Base-by-base conservation (phyloP, 1,140 invertebrate species). In the Sarcophaga bullata region DNA sequence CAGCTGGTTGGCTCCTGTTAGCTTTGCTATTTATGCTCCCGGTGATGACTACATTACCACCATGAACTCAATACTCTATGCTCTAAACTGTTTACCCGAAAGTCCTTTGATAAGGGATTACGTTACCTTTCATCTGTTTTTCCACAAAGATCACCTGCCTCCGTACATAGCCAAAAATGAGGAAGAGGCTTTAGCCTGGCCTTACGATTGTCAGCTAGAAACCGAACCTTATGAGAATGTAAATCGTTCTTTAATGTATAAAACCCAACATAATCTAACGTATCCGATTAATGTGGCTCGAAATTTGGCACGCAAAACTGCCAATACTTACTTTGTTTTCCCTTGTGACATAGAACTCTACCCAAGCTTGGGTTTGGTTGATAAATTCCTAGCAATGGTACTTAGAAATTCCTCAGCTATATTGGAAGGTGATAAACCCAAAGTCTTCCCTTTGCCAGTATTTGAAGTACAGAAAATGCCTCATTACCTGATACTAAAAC, bases 281-380 rank as follows among this genome's bases (percentile, higher is more conserved):
- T 98, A 97, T 88, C 96, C 96, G 0, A 95, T 98, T 8, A 97
- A 98, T 86, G 95, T 97, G 1, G 96, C 95, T 0, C 90, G 96
- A 7, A 97, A 98, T 88, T 93, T 97, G 7, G 96, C 96, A 0
- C 91, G 96, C 2, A 94, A 96, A 85, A 93, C 94, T 8, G 94
- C 95, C 15, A 91, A 94, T 50, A 97, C 97, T 8, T 93, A 97
- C 87, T 97, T 95, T 87, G 92, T 98, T 62, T 92, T 98, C 73
- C 94, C 96, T 3, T 96, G 95, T 50, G 96, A 97, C 88, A 96
- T 97, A 82, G 96, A 97, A 89, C 91, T 97, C 46, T 97, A 96
- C 89, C 96, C 96, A 13, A 96, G 93, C 90, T 93, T 95, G 46
- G 93, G 94, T 82, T 90, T 96, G 73, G 93, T 94, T 10, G 90